These are phyloP conservation scores for Druon quercuslanigerum DNA, from an alignment of 1,140 invertebrate species.

Conservation along the genomic window DNA sequence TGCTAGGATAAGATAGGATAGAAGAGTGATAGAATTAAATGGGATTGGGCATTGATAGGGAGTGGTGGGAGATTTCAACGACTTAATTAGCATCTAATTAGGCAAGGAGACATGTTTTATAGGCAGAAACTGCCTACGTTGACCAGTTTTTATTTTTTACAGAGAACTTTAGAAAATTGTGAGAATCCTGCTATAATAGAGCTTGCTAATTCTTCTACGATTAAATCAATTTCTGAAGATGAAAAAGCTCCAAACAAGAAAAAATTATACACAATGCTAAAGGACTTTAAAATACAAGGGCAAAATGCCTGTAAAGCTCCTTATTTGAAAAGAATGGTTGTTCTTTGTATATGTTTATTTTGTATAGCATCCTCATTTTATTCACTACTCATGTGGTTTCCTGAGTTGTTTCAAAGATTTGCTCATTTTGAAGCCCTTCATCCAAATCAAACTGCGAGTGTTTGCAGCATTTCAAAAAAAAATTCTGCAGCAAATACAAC, in stretches of 20 bases:
- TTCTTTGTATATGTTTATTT: constrained; percentile 53
- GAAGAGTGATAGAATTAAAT: too few species aligned
- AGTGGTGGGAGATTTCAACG: too few species aligned
- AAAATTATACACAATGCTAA: constrained; percentile 38
- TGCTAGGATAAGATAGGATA: too few species aligned
- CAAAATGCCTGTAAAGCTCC: constrained; percentile 52
- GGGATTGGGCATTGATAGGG: too few species aligned
- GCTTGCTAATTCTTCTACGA: background rate
- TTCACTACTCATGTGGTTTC: constrained; percentile 76
- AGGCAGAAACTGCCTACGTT: too few species aligned
- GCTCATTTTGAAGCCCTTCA: constrained; percentile 61
- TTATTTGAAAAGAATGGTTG: constrained; percentile 52
- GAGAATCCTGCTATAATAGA: background rate
- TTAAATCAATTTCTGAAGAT: background rate
- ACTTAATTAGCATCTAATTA: too few species aligned
- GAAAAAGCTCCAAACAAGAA: background rate
- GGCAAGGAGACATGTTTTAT: too few species aligned
- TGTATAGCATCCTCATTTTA: constrained; percentile 69
- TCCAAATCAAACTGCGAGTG: constrained; percentile 61
- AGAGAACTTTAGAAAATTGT: background rate
- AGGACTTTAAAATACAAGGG: constrained; percentile 50
- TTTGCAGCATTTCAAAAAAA: constrained; percentile 63
- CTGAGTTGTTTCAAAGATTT: constrained; percentile 73
- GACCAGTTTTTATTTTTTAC: background rate
- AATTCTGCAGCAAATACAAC: background rate